Conservation (phyloP, 2,113 vertebrate species). For the Harpagus bidentatus region DNA sequence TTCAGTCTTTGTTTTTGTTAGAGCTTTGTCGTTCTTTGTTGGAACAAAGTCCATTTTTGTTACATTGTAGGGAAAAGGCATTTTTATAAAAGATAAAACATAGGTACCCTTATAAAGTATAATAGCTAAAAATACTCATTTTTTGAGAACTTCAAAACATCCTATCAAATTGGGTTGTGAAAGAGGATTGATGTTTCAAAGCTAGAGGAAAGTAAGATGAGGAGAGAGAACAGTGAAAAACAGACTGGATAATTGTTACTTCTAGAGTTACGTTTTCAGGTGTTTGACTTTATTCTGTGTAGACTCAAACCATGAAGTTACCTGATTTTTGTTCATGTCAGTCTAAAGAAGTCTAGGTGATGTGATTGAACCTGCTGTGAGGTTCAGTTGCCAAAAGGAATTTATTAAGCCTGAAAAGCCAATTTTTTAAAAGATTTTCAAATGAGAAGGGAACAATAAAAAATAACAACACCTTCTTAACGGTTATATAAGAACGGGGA, state of each 20-base stretch:
- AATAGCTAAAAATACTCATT: not conserved
- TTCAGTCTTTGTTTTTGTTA: not conserved
- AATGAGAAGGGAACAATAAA: not conserved
- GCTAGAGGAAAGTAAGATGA: not conserved
- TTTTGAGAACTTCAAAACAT: not conserved
- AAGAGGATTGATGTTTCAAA: not conserved
- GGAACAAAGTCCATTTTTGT: not conserved
- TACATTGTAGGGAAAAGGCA: not conserved
- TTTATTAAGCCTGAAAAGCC: not conserved
- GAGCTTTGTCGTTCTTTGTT: not conserved
- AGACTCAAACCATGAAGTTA: not conserved
- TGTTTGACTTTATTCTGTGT: not conserved
- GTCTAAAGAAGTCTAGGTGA: not conserved
- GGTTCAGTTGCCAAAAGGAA: not conserved
- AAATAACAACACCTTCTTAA: rapidly evolving
- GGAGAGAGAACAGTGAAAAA: not conserved
- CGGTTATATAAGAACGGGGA: rapidly evolving
- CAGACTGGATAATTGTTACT: not conserved
- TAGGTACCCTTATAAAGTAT: not conserved
- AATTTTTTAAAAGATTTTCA: not conserved
- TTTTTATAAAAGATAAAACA: not conserved
- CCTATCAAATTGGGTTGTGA: not conserved
- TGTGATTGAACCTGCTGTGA: not conserved
- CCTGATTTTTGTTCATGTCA: not conserved
- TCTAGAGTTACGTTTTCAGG: not conserved